Evolutionary conservation across 2,797 vertebrate genomes (phyloP).

Genomic region (Sebastes iracundus): DNA sequence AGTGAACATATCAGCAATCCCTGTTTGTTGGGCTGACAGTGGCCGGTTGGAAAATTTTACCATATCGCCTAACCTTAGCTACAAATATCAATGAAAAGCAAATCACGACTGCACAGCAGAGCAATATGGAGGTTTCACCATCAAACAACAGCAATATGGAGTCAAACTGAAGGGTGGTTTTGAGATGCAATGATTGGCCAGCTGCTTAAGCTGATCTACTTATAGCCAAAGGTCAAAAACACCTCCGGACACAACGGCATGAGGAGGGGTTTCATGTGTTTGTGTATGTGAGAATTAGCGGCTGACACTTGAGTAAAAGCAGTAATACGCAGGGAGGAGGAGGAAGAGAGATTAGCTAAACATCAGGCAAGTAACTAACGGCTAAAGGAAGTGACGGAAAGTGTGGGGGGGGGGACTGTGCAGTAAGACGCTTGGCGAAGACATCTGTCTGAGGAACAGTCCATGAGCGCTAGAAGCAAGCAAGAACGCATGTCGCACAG

Average conservation of each 20-base stretch:
- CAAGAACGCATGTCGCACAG: neutral
- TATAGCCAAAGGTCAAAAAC: slow-evolving; percentile 35
- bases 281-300: slow-evolving; percentile 4
- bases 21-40: too few relatives aligned
- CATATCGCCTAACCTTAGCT: neutral
- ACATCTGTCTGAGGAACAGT: slow-evolving; percentile 51
- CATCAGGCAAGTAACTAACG: slow-evolving; percentile 27
- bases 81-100: neutral
- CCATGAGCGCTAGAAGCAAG: neutral
- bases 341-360: slow-evolving; percentile 16
- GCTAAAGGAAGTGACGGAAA: slow-evolving; percentile 6
- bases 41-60: too few relatives aligned
- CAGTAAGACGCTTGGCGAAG: slow-evolving; percentile 32
- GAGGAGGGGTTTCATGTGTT: slow-evolving; percentile 19
- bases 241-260: slow-evolving; percentile 42
- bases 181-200: slow-evolving; percentile 4
- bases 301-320: slow-evolving; percentile 23
- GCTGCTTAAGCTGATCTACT: slow-evolving; percentile 19
- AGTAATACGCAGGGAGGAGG: neutral
- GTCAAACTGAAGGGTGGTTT: slow-evolving; percentile 1
- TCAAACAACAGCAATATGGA: neutral
- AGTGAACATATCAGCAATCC: too few relatives aligned
- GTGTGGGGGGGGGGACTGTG: slow-evolving; percentile 1
- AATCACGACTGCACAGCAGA: neutral
- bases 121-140: neutral